Percentiles rank a stretch among this genome's conserved stretches.
Conservation (phyloP, 2,888 invertebrate species). For the Rhimphoctona megacephalus region DNA sequence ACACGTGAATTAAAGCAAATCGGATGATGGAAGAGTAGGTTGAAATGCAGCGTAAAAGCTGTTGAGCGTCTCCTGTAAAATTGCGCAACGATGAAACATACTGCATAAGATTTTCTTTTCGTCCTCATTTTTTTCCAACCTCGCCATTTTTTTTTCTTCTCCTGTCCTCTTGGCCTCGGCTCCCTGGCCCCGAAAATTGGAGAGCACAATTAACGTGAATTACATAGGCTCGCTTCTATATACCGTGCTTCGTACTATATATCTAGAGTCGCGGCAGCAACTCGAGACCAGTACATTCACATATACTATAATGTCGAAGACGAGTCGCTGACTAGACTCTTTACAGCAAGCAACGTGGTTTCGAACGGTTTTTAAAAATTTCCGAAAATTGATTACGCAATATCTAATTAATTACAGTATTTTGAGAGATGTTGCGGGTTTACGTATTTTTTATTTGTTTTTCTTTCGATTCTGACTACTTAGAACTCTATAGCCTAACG, state of each 20-base stretch:
- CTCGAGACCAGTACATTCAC: too few species aligned
- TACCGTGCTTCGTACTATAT: slow-evolving; percentile 15
- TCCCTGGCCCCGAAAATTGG: slow-evolving; percentile 64
- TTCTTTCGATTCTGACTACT: too few species aligned
- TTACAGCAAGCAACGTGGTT: too few species aligned
- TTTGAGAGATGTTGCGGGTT: too few species aligned
- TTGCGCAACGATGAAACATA: slow-evolving; percentile 32
- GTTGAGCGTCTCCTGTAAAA: slow-evolving; percentile 40
- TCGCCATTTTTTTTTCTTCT: slow-evolving; percentile 51
- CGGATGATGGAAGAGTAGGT: slow-evolving; percentile 31
- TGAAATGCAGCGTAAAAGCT: slow-evolving; percentile 23
- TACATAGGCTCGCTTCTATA: slow-evolving; percentile 26
- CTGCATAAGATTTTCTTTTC: slow-evolving; percentile 52
- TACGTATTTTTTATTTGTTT: too few species aligned
- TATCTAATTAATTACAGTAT: too few species aligned
- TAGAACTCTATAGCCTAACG: too few species aligned
- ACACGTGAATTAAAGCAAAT: slow-evolving; percentile 46
- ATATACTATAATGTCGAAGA: too few species aligned
- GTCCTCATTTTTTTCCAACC: slow-evolving; percentile 49
- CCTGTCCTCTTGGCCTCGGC: slow-evolving; percentile 64
- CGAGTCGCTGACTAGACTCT: too few species aligned
- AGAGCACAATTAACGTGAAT: slow-evolving; percentile 48
- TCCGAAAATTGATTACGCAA: too few species aligned
- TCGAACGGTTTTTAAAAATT: too few species aligned
- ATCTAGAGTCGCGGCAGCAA: too few species aligned